phyloP scores from a whole-genome alignment of 2,888 invertebrate genomes.

The Tryphoninae sp. region DNA sequence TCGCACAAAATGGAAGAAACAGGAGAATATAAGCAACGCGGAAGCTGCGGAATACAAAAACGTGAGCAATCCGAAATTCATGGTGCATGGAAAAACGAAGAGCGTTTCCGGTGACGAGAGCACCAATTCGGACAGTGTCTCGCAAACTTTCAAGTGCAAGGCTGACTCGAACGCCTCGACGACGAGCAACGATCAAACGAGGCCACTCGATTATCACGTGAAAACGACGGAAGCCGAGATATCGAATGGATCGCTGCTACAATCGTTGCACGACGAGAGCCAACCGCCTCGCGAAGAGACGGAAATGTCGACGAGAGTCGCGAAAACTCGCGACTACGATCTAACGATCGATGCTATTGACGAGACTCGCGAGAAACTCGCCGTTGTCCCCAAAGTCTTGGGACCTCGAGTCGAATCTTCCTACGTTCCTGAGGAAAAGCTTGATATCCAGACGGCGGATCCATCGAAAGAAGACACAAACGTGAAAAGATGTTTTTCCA shows the following conservation, averaged over 20 bases:
- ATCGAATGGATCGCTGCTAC: slow-evolving; percentile 27
- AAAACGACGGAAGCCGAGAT: slow-evolving; percentile 17
- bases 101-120: slow-evolving; percentile 59
- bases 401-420: neutral
- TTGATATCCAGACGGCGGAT: neutral
- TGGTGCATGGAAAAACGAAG: slow-evolving; percentile 47
- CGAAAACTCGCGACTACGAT: neutral
- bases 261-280: slow-evolving; percentile 9
- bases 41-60: slow-evolving; percentile 93
- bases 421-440: neutral
- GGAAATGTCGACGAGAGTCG: neutral
- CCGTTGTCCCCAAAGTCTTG: neutral
- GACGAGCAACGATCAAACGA: slow-evolving; percentile 27
- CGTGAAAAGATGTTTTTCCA: neutral
- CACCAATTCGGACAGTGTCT: slow-evolving; percentile 58
- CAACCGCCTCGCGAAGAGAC: neutral
- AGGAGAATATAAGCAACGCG: slow-evolving; percentile 94
- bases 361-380: slow-evolving; percentile 11
- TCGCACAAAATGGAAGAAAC: slow-evolving; percentile 93
- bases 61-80: slow-evolving; percentile 74
- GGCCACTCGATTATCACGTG: slow-evolving; percentile 41
- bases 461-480: neutral
- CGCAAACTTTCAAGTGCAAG: slow-evolving; percentile 46
- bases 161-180: slow-evolving; percentile 40
- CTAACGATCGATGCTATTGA: neutral